Percentiles rank a stretch among this genome's conserved stretches.
Conservation (phyloP, 2,113 vertebrate species). For the Brachyhypopomus occidentalis region DNA sequence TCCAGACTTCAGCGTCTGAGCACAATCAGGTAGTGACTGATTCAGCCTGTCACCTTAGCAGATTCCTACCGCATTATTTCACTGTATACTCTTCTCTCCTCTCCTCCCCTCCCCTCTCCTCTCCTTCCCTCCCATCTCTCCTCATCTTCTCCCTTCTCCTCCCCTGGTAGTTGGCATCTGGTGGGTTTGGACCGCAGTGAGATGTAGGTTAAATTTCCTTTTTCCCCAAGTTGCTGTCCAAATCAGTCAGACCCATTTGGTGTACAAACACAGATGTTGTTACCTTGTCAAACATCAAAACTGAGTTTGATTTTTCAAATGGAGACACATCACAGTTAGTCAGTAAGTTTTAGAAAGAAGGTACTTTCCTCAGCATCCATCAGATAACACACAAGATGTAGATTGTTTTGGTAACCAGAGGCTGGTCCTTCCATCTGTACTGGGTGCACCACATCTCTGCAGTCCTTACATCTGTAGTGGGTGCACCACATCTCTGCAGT, state of each 20-base stretch:
- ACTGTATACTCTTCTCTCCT: neutral
- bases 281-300: too few relatives aligned
- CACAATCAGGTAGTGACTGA: constrained; percentile 67
- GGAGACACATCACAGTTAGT: too few relatives aligned
- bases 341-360: too few relatives aligned
- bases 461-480: too few relatives aligned
- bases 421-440: too few relatives aligned
- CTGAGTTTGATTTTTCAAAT: too few relatives aligned
- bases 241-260: too few relatives aligned
- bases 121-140: constrained; percentile 50
- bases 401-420: too few relatives aligned
- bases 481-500: too few relatives aligned
- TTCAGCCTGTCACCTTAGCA: constrained; percentile 64
- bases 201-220: constrained; percentile 38
- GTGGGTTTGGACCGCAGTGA: constrained; percentile 20
- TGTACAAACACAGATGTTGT: constrained; percentile 54
- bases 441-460: too few relatives aligned
- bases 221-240: constrained; percentile 60
- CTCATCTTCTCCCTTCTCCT: neutral
- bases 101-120: neutral
- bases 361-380: too few relatives aligned
- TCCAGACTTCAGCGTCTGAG: constrained; percentile 58
- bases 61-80: constrained; percentile 65
- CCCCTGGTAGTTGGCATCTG: neutral
- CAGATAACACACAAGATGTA: too few relatives aligned